These are phyloP conservation scores for Apis dorsata DNA, from an alignment of 1,140 invertebrate genomes.

Conservation along the genomic window DNA sequence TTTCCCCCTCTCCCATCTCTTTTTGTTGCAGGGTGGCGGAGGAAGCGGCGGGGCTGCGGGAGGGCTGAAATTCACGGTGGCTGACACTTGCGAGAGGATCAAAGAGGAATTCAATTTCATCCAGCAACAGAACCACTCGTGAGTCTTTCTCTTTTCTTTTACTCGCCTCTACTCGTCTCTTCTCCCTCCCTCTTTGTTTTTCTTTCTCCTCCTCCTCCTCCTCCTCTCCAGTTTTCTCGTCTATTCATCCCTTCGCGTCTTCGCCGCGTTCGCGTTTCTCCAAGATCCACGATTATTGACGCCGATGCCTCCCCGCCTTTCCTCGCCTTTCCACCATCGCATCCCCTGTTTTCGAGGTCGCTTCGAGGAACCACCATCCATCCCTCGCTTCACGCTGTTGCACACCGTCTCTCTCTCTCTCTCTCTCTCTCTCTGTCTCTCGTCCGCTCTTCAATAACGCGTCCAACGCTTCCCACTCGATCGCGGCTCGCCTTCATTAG, in stretches of 20 bases:
- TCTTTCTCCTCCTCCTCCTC: conserved; percentile 1
- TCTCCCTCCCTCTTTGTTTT: conserved; percentile 13
- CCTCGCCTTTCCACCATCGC: conserved; percentile 23
- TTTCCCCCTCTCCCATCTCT: background rate
- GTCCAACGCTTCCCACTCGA: background rate
- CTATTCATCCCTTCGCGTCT: conserved; percentile 37
- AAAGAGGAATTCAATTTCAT: conserved; percentile 99
- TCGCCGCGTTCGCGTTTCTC: conserved; percentile 34
- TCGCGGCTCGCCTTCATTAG: background rate
- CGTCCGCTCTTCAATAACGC: conserved; percentile 4
- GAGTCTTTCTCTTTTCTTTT: conserved; percentile 81
- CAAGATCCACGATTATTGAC: conserved; percentile 69
- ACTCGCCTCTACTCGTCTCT: conserved; percentile 21
- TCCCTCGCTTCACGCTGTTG: conserved; percentile 15
- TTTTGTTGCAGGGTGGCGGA: conserved; percentile 88
- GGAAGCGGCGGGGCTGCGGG: conserved; percentile 89
- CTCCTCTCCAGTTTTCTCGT: conserved; percentile 24
- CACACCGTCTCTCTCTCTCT: background rate
- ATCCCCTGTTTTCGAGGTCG: conserved; percentile 4
- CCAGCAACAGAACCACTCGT: conserved; percentile 99
- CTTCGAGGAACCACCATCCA: background rate
- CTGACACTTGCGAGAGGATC: conserved; percentile 97
- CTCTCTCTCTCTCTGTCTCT: background rate
- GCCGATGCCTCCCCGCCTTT: conserved; percentile 56
- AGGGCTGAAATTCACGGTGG: conserved; percentile 95